Evolutionary conservation across 2,797 vertebrate genomes (phyloP), one percentile per base, ranked within the genome.

Genomic region (Anabas testudineus): DNA sequence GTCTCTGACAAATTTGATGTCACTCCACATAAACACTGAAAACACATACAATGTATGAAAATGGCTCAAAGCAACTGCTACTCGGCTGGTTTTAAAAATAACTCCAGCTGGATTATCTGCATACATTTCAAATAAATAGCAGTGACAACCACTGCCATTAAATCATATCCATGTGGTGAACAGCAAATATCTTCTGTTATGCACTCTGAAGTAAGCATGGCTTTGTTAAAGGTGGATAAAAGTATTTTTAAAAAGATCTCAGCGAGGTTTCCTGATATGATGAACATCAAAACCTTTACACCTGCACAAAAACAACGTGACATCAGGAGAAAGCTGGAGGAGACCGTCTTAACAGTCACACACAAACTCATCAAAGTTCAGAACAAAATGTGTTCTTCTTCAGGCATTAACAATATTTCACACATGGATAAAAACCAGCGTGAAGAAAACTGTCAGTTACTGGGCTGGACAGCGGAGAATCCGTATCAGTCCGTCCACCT

Each of bases 1-100:
- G 47, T 0, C 49, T 32, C 65, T 66, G 81, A 84, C 73, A 58
- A 79, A 83, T 71, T 3, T 24, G 58, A 78, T 75, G 82, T 77
- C 82, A 65, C 37, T 5, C 1, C 56, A 46, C 60, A 80, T 86
- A 19, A 86, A 56, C 68, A 47, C 4, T 37, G 55, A 32, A 69
- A 80, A 83, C 57, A 53, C 43, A 46, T 4, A 82, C 5, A 1
- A 55, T 45, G 53, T 57, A 64, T 8, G 66, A 74, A 81, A 78
- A 62, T 32, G 72, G 56, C 86, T 79, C 53, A 1, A 15, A 67
- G 86, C 68, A 55, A 51, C 24, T 15, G 34, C 36, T 19, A 5
- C 77, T 53, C 68, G 15, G 52, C 14, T 14, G 28, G 28, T 45
- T 70, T 56, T 72, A 55, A 75, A 75, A 77, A 84, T 67, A 87